Conservation (phyloP, 2,888 invertebrate genomes). For the Ditylenchus weischeri region DNA sequence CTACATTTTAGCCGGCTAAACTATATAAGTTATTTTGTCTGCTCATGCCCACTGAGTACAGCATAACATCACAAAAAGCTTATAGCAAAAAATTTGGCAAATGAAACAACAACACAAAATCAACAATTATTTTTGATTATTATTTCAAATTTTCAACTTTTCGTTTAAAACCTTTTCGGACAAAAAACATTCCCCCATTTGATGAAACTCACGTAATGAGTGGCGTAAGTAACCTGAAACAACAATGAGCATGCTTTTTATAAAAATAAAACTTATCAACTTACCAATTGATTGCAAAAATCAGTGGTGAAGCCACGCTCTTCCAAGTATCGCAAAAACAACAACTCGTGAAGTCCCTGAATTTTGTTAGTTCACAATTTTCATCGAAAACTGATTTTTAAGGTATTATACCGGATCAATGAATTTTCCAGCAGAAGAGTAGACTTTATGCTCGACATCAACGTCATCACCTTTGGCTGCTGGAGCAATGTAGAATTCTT, state of each 20-base stretch:
- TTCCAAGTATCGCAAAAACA: slow-evolving; percentile 85
- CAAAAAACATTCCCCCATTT: too few species aligned
- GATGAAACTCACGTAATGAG: slow-evolving; percentile 7
- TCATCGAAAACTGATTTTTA: not conserved
- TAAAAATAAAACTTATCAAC: slow-evolving; percentile 55
- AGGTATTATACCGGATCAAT: slow-evolving; percentile 78
- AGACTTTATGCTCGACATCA: slow-evolving; percentile 79
- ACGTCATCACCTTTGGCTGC: slow-evolving; percentile 66
- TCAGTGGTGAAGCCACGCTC: slow-evolving; percentile 91
- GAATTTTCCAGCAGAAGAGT: slow-evolving; percentile 84
- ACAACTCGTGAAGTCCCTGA: slow-evolving; percentile 49
- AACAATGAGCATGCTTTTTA: too few species aligned
- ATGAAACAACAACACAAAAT: too few species aligned
- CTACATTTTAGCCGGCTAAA: too few species aligned
- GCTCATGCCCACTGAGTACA: too few species aligned
- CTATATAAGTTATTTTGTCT: too few species aligned
- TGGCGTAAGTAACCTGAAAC: too few species aligned
- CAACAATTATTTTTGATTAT: too few species aligned
- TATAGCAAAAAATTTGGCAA: too few species aligned
- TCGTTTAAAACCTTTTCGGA: too few species aligned
- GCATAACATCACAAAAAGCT: too few species aligned
- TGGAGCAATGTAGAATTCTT: slow-evolving; percentile 77
- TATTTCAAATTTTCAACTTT: too few species aligned
- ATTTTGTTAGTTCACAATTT: not conserved
- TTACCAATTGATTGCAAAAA: slow-evolving; percentile 81